A percentile compares a stretch with the other conserved stretches of the same genome.
phyloP scores from a whole-genome alignment of 2,113 vertebrate species.

The Hiodon alosoides region DNA sequence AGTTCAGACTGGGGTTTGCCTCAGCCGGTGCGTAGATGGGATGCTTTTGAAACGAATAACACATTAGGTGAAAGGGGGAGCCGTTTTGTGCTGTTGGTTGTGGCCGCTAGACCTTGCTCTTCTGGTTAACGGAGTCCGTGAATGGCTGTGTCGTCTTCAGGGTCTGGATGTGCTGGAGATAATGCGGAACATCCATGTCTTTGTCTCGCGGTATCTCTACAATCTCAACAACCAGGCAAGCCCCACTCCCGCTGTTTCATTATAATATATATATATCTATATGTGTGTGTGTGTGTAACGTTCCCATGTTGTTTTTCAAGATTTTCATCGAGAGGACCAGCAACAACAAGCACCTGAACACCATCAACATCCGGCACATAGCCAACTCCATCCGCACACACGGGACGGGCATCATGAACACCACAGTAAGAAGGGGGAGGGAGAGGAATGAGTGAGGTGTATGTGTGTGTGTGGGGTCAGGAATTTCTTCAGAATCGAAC shows the following conservation, averaged over 20 bases:
- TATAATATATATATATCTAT: not conserved
- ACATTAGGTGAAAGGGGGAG: no score
- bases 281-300: not conserved
- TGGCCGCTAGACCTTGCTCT: no score
- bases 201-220: conserved; percentile 96
- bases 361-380: conserved; percentile 96
- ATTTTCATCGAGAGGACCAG: conserved; percentile 97
- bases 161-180: conserved; percentile 97
- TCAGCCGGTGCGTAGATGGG: no score
- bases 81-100: no score
- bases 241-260: not conserved
- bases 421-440: conserved; percentile 73
- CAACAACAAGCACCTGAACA: conserved; percentile 98
- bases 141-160: conserved; percentile 53
- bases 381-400: conserved; percentile 97
- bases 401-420: conserved; percentile 98
- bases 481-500: no score
- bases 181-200: conserved; percentile 98
- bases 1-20: no score
- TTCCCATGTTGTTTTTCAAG: conserved; percentile 51
- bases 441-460: not conserved
- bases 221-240: conserved; percentile 97
- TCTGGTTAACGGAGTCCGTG: no score
- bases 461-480: not conserved
- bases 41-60: no score